Evolutionary conservation across 2,113 vertebrate genomes (phyloP).

Genomic region (Rhinolophus ferrumequinum): DNA sequence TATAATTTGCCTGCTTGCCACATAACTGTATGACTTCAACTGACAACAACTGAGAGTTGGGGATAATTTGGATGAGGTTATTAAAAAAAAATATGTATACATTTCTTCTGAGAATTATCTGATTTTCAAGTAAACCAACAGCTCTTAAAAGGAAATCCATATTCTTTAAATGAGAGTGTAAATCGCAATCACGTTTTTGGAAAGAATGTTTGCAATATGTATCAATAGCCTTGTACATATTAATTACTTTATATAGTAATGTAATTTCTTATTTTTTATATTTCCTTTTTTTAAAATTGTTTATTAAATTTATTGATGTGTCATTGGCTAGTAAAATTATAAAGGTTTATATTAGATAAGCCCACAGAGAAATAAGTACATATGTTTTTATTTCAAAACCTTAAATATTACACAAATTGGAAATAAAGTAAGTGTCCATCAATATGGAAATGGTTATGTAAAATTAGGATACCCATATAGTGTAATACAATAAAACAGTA

Average conservation of each 20-base stretch:
- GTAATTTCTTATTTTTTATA: background rate
- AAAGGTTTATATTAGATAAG: background rate
- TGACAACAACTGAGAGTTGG: background rate
- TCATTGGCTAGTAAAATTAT: too few relatives aligned
- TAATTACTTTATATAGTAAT: background rate
- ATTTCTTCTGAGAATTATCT: background rate
- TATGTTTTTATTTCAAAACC: background rate
- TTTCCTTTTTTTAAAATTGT: too few relatives aligned
- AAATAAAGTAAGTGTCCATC: background rate
- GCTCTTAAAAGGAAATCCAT: background rate
- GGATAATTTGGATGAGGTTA: background rate
- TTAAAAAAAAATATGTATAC: background rate
- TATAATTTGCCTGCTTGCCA: background rate
- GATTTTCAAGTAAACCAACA: background rate
- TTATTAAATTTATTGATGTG: too few relatives aligned
- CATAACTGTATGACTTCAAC: background rate
- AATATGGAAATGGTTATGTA: background rate
- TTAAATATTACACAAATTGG: background rate
- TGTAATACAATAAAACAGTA: background rate
- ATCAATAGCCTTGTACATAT: background rate
- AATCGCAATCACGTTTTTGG: background rate
- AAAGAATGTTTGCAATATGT: background rate
- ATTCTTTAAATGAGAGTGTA: background rate
- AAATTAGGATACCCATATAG: background rate
- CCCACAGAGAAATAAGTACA: background rate